Conservation (phyloP, 2,797 vertebrate species). For the Amphiprion clarkii region DNA sequence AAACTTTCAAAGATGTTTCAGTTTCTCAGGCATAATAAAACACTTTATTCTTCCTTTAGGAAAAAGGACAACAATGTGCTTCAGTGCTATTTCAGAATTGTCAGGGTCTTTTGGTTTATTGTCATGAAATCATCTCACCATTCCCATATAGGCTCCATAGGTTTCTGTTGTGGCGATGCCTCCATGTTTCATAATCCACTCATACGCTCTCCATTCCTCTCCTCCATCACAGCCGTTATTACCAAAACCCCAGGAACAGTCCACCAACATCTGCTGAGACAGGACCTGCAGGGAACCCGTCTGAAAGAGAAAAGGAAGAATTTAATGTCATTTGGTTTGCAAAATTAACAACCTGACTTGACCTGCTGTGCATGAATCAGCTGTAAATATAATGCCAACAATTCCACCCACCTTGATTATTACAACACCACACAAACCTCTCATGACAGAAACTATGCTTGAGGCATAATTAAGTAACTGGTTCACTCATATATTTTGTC, state of each 20-base stretch:
- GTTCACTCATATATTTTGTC: no score
- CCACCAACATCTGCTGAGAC: constrained; percentile 90
- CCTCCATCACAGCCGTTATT: constrained; percentile 88
- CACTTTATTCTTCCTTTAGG: neutral
- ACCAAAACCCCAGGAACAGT: constrained; percentile 89
- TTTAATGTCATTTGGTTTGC: neutral
- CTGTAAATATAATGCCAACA: neutral
- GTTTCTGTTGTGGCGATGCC: constrained; percentile 87
- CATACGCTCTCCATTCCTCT: constrained; percentile 88
- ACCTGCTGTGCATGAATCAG: neutral
- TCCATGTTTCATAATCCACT: constrained; percentile 90
- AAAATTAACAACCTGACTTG: neutral
- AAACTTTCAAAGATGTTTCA: neutral
- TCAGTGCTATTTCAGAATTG: neutral
- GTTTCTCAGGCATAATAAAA: neutral
- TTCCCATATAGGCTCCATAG: constrained; percentile 87
- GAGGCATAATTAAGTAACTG: no score
- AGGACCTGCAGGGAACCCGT: constrained; percentile 84
- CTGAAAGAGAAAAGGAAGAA: constrained; percentile 59
- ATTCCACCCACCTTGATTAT: neutral
- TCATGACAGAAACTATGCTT: neutral
- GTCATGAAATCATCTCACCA: constrained; percentile 73
- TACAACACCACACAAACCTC: neutral
- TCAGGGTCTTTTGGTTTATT: neutral
- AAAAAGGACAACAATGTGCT: neutral